phyloP scores from a whole-genome alignment of 35 echinoderm and acorn worm genomes.

The Heliocidaris tuberculata region DNA sequence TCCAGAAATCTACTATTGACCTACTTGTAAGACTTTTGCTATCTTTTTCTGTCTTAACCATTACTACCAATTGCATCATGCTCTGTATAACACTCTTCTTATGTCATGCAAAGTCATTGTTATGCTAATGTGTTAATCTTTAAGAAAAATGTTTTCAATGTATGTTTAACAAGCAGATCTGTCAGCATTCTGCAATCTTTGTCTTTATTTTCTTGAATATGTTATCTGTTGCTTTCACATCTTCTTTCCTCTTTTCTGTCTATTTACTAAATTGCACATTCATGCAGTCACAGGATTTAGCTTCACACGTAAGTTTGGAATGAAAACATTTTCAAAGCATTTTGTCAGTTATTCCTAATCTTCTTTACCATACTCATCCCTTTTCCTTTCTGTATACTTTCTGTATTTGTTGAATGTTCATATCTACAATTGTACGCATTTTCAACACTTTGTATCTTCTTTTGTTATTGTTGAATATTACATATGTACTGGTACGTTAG shows the following conservation, averaged over 20 bases:
- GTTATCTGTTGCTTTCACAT: neutral
- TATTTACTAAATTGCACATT: neutral
- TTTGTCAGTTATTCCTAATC: neutral
- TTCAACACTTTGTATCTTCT: neutral
- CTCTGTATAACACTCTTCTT: too few species aligned
- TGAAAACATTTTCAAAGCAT: neutral
- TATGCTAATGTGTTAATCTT: too few species aligned
- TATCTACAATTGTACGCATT: neutral
- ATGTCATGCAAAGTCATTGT: too few species aligned
- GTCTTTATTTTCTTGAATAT: too few species aligned
- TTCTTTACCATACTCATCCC: neutral
- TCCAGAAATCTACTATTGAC: too few species aligned
- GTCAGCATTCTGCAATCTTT: too few species aligned
- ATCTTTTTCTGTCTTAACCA: too few species aligned
- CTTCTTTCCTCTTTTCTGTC: neutral
- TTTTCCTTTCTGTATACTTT: neutral
- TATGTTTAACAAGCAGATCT: too few species aligned
- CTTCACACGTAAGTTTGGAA: constrained; percentile 41
- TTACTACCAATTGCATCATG: too few species aligned
- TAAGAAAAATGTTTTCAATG: too few species aligned
- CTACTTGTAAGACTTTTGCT: too few species aligned
- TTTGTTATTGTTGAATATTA: neutral
- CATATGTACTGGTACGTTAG: neutral
- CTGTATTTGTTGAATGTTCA: neutral
- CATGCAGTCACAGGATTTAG: constrained; percentile 35